Conservation (phyloP, 2,113 vertebrate species). For the Forbesichthys agassizii region DNA sequence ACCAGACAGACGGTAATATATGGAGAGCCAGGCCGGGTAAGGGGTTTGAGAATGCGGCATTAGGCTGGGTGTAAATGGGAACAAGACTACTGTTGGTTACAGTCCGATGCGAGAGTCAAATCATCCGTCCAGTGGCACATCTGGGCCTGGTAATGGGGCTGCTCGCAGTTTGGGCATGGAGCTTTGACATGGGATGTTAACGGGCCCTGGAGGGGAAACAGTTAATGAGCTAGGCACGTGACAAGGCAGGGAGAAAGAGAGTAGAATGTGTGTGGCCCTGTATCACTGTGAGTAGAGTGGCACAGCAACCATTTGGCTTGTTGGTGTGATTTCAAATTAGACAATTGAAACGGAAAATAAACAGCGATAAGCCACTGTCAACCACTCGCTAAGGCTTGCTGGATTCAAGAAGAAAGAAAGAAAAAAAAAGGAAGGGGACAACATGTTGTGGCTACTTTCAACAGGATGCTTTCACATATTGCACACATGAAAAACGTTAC, state of each 20-base stretch:
- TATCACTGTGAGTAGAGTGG: conserved; percentile 4
- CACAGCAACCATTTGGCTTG: conserved; percentile 16
- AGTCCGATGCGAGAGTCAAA: conserved; percentile 35
- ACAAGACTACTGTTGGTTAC: conserved; percentile 24
- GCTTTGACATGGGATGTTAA: conserved; percentile 25
- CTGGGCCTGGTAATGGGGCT: conserved; percentile 31
- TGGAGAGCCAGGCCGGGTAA: conserved; percentile 24
- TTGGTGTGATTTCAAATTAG: conserved; percentile 12
- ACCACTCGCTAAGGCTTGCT: no score
- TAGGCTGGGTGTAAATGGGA: conserved; percentile 22
- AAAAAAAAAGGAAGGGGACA: no score
- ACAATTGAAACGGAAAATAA: conserved; percentile 34
- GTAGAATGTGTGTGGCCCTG: conserved; percentile 22
- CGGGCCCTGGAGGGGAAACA: conserved; percentile 34
- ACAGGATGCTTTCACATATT: no score
- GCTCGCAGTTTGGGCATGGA: conserved; percentile 28
- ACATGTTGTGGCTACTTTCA: no score
- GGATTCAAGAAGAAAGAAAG: no score
- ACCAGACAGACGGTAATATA: conserved; percentile 27
- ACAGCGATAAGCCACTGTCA: not conserved
- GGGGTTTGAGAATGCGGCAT: conserved; percentile 24
- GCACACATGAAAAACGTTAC: no score
- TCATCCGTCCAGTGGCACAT: conserved; percentile 40
- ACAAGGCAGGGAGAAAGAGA: conserved; percentile 9
- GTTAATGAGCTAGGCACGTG: conserved; percentile 28